Base-by-base conservation (phyloP, 92 coral and sea anemone species). In the Isaurus tuberculatus region DNA sequence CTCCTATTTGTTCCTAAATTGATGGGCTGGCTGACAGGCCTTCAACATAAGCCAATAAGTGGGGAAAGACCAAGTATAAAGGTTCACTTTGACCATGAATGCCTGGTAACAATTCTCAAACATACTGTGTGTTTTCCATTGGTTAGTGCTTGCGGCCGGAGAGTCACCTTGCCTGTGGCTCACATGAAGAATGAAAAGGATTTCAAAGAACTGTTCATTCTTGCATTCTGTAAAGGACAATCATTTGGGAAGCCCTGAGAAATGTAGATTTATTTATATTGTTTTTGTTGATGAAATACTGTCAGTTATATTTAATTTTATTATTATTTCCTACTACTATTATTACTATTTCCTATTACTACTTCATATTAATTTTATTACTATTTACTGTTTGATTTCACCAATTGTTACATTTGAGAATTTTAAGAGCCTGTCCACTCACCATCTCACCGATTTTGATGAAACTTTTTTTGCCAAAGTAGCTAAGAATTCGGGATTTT, bases 81-180 rank as follows among this genome's bases (percentile, higher is more conserved):
- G 7, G 25, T 55, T 1, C n/a, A 84, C 31, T 85, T 85, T 63
- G 78, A 85, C 48, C 84, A 85, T 51, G 88, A 85, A 29, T 85
- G 88, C 66, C 22, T 85, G 69, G 67, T 37, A 22, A 22, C 68
- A 42, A 65, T 75, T 61, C 32, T 29, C 20, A 42, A 43, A 57
- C 88, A 85, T 22, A 42, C 28, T 9, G 33, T 85, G 13, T 75
- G 84, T 36, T 85, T 85, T 36, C 78, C 88, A 1, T 26, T 65
- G 42, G 83, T 85, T 6, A 75, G 78, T 28, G 88, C 84, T 26
- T 85, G 83, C 22, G 84, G 84, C 55, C 46, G 63, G 58, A 33
- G 42, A 17, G 64, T 84, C 22, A 84, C 88, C 31, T 40, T 84
- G 15, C 74, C 83, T 31, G 87, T 84, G 73, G 87, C 64, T 23